phyloP scores from a whole-genome alignment of 2,797 vertebrate genomes.

The Anomalospiza imberbis region DNA sequence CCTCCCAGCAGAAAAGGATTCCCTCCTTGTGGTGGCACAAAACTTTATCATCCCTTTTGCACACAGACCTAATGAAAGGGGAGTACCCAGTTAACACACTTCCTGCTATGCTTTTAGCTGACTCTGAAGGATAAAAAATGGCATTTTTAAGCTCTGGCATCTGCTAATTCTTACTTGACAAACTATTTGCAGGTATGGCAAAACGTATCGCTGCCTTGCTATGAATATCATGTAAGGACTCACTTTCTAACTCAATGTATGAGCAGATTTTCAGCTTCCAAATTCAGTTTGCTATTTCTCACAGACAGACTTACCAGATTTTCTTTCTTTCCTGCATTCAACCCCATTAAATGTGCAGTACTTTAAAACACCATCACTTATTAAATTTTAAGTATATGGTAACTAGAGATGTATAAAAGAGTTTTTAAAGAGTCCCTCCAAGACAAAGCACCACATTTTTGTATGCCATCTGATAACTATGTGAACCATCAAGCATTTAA shows the following conservation, averaged over 20 bases:
- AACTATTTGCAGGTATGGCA: neutral
- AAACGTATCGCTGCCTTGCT: neutral
- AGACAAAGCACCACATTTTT: neutral
- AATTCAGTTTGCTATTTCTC: neutral
- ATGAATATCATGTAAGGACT: neutral
- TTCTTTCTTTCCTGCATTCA: neutral
- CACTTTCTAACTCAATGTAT: neutral
- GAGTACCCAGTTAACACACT: neutral
- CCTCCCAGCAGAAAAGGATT: neutral
- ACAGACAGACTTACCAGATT: neutral
- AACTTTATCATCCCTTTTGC: neutral
- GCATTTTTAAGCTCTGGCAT: neutral
- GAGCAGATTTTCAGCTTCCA: neutral
- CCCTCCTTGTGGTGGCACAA: fast-evolving
- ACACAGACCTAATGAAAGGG: neutral
- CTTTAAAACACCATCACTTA: neutral
- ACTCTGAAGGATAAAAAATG: neutral
- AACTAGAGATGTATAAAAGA: neutral
- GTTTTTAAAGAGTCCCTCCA: neutral
- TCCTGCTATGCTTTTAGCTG: neutral
- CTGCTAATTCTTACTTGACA: neutral
- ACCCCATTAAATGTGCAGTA: neutral
- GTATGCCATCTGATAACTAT: neutral
- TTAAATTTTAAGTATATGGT: neutral
- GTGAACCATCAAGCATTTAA: neutral